These are phyloP conservation scores for Ctenochaetus hawaiiensis DNA, from an alignment of 2,797 vertebrate genomes.

Conservation along the genomic window DNA sequence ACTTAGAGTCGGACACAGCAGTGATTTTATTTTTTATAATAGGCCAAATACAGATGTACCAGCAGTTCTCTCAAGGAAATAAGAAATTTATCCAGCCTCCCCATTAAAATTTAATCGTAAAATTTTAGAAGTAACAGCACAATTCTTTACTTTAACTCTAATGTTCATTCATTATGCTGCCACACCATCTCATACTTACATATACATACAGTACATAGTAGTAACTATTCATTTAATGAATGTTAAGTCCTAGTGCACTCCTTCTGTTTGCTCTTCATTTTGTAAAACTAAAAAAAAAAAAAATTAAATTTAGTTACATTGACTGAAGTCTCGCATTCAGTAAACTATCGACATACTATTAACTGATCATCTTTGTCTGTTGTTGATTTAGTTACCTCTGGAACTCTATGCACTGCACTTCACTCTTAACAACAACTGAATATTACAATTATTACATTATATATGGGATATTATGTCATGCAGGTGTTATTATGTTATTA, in stretches of 20 bases:
- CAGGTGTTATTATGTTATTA: not conserved
- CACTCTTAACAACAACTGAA: not conserved
- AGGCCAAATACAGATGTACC: not conserved
- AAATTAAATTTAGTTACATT: not conserved
- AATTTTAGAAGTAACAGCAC: too few relatives aligned
- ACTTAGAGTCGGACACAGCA: not conserved
- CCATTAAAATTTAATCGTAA: too few relatives aligned
- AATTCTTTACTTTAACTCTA: too few relatives aligned
- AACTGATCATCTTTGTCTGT: not conserved
- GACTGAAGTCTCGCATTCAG: not conserved
- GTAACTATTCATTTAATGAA: too few relatives aligned
- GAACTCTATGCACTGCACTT: not conserved
- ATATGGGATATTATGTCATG: not conserved
- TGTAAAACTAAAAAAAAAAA: not conserved
- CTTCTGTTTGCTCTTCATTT: not conserved
- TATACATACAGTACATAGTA: too few relatives aligned
- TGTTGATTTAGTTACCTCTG: not conserved
- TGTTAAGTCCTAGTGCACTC: not conserved
- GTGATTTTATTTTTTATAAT: slow-evolving; percentile 3
- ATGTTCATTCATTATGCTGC: too few relatives aligned
- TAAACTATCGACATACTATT: not conserved
- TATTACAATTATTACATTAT: not conserved
- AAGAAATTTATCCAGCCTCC: not conserved
- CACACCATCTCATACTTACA: too few relatives aligned
- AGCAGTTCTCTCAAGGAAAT: not conserved